phyloP scores from a whole-genome alignment of 2,113 vertebrate species.

The Aphyosemion australe region DNA sequence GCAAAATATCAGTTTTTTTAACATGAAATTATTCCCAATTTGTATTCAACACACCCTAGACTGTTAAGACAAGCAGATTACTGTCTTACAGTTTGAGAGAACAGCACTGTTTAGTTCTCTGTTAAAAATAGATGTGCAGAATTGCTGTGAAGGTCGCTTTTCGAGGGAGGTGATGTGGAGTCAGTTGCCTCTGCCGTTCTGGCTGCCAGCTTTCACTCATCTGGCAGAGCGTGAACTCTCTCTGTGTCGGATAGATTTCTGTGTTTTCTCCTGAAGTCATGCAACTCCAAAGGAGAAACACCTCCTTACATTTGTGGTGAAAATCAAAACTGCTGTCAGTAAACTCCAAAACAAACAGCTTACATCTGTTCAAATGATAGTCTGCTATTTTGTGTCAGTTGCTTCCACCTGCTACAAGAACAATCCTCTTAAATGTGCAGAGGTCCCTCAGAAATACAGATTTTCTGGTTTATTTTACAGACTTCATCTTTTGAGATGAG shows the following conservation, averaged over 20 bases:
- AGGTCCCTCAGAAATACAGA: not conserved
- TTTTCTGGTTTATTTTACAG: not conserved
- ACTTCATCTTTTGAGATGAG: not conserved
- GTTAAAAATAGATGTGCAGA: conserved; percentile 36
- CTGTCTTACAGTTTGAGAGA: conserved; percentile 4
- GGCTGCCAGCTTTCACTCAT: conserved; percentile 19
- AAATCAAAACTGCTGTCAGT: conserved; percentile 3
- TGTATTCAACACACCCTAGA: not conserved
- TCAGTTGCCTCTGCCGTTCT: conserved; percentile 10
- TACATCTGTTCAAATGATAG: not conserved
- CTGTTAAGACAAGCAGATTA: not conserved
- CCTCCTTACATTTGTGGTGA: not conserved
- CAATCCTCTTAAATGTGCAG: not conserved
- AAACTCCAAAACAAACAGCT: not conserved
- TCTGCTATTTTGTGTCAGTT: not conserved
- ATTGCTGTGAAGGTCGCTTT: conserved; percentile 18
- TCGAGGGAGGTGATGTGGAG: conserved; percentile 10
- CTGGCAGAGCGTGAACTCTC: conserved; percentile 17
- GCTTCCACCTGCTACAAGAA: not conserved
- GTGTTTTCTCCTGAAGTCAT: conserved; percentile 10
- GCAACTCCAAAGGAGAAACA: not conserved
- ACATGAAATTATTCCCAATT: too few relatives aligned
- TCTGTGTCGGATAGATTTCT: conserved; percentile 19
- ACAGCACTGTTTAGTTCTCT: conserved; percentile 4
- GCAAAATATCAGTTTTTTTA: too few relatives aligned